Conservation (phyloP, 1,140 invertebrate species). For the Cyrtorhinus lividipennis region DNA sequence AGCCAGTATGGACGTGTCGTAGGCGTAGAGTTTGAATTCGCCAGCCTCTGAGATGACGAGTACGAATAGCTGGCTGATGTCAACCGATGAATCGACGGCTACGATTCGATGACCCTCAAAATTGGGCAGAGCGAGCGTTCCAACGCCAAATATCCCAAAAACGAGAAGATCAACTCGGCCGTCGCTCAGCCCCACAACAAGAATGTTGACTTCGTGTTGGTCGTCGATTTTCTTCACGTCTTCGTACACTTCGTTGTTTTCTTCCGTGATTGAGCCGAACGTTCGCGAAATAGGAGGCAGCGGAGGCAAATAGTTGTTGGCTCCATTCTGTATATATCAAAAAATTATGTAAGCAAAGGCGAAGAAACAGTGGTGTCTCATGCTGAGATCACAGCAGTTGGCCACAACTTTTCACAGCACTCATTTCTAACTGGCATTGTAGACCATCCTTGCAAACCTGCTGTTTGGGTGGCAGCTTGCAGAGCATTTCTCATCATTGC, state of each 20-base stretch:
- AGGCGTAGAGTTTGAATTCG: conserved; percentile 37
- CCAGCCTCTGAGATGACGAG: neutral
- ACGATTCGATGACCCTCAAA: conserved; percentile 28
- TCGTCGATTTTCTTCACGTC: conserved; percentile 45
- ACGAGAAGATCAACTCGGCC: conserved; percentile 60
- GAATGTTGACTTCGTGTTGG: conserved; percentile 55
- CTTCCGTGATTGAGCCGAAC: conserved; percentile 35
- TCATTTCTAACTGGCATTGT: too few species aligned
- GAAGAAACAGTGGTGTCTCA: too few species aligned
- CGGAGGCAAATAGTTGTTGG: conserved; percentile 36
- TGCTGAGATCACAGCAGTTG: too few species aligned
- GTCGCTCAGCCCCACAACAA: conserved; percentile 59
- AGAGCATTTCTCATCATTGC: too few species aligned
- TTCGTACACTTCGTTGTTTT: conserved; percentile 42
- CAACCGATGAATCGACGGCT: conserved; percentile 30
- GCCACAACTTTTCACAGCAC: too few species aligned
- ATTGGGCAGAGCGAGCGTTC: conserved; percentile 38
- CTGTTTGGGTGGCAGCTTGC: too few species aligned
- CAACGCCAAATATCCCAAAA: conserved; percentile 71
- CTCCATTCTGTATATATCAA: conserved; percentile 32
- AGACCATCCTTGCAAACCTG: too few species aligned
- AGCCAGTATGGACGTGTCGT: conserved; percentile 51
- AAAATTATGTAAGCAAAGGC: too few species aligned
- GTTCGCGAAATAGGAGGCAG: conserved; percentile 43
- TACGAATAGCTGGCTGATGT: conserved; percentile 31